phyloP scores from a whole-genome alignment of 37 sponge, comb jelly and placozoan genomes.

The Oopsacas minuta region DNA sequence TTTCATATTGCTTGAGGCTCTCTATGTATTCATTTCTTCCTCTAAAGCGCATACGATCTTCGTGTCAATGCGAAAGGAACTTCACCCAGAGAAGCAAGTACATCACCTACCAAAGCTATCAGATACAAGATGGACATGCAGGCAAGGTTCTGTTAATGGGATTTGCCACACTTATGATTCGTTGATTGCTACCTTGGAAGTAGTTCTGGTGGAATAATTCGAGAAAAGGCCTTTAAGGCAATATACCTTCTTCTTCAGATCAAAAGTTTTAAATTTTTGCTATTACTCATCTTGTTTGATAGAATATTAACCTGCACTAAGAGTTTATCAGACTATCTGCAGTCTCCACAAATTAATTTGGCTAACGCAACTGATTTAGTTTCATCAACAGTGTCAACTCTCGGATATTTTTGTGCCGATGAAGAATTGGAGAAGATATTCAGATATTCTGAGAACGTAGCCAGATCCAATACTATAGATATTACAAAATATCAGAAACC shows the following conservation, averaged over 20 bases:
- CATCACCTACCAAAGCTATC: conserved; percentile 27
- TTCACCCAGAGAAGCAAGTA: no score
- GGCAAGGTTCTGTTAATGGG: no score
- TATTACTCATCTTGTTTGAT: background rate
- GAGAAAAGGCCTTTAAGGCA: background rate
- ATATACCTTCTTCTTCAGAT: background rate
- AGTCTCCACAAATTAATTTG: background rate
- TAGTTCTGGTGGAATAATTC: background rate
- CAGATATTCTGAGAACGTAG: background rate
- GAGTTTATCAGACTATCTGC: background rate
- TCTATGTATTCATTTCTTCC: no score
- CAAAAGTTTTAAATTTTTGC: background rate
- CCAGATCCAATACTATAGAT: conserved; percentile 10
- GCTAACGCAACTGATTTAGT: background rate
- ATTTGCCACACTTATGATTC: no score
- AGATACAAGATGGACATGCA: no score
- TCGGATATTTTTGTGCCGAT: background rate
- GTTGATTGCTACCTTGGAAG: no score
- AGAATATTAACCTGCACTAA: background rate
- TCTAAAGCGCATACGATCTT: no score
- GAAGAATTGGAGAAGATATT: conserved; percentile 8
- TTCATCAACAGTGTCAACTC: background rate
- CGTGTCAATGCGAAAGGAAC: no score
- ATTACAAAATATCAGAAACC: background rate
- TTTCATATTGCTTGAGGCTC: no score